Base-by-base conservation (phyloP, 2,888 invertebrate species). In the Nezara viridula region DNA sequence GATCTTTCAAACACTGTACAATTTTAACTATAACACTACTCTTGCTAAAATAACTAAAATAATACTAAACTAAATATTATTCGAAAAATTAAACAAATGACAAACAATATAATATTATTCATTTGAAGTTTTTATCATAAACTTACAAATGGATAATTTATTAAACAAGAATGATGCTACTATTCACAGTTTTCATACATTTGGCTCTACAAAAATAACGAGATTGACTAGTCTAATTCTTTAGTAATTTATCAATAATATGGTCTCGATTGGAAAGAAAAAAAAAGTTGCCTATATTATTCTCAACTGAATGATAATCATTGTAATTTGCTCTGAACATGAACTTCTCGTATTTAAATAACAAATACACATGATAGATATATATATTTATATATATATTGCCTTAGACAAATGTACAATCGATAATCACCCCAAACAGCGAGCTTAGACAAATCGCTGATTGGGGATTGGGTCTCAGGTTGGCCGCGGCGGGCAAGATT, bases 401-500 rank as follows among this genome's bases (percentile, higher is more conserved):
- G 81, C 81, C 81, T 81, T 81, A 81, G 81, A 81, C 44, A 81
- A 47, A 81, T 44, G 44, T 81, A 81, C 44, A 81, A 44, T 81
- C 40, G 44, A 81, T 40, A 47, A 44, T 81, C 49, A 50, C 88
- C 88, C 88, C 88, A 88, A 88, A 49, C 85, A 88, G 88, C 88
- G 73, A 52, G 50, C 47, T 81, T 88, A 88, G 47, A 88, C 88
- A 52, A 88, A 88, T 50, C 88, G 88, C 88, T 88, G 88, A 81
- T 88, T 88, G 88, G 88, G 88, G 88, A 88, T 88, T 32, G 88
- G 88, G 66, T 88, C 88, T 88, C 88, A 88, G 81, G 88, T 88
- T 16, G 81, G 90, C 50, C 90, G 90, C 0, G 90, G 89, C 0
- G 90, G 89, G 77, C 90, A 91, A 5, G 95, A 94, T 92, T 95